phyloP scores from a whole-genome alignment of 2,113 vertebrate genomes.

The Cepphus grylle region DNA sequence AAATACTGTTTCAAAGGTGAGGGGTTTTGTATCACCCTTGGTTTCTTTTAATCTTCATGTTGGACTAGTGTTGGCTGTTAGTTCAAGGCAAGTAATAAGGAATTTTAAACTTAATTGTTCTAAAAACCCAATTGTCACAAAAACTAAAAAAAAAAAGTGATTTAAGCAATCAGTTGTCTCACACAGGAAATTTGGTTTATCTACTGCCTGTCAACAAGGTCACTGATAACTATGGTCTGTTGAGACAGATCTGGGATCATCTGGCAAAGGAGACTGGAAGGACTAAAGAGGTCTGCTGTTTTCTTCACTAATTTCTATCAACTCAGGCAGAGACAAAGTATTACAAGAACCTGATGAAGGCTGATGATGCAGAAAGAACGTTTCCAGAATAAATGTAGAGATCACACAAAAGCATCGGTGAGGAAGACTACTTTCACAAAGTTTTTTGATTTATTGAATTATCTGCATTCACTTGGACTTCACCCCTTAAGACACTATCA shows the following conservation, averaged over 20 bases:
- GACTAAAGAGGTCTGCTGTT: not conserved
- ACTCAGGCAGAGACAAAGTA: not conserved
- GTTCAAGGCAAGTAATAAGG: not conserved
- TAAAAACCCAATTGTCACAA: not conserved
- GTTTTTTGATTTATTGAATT: not conserved
- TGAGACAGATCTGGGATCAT: not conserved
- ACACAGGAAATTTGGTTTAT: not conserved
- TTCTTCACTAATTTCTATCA: not conserved
- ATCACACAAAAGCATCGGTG: not conserved
- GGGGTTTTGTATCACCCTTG: not conserved
- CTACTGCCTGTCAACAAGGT: not conserved
- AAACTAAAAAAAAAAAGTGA: not conserved
- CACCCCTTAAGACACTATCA: not conserved
- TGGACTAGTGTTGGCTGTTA: not conserved
- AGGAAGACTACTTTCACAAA: not conserved
- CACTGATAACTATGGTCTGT: not conserved
- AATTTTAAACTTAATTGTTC: not conserved
- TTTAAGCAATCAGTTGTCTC: not conserved
- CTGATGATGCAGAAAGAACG: not conserved
- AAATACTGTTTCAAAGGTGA: not conserved
- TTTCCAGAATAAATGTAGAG: not conserved
- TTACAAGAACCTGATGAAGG: not conserved
- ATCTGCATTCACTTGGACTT: not conserved
- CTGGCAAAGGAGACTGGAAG: not conserved
- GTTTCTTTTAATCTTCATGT: not conserved